Evolutionary conservation across 1,140 invertebrate species (phyloP).

Genomic region (Hyles euphorbiae): DNA sequence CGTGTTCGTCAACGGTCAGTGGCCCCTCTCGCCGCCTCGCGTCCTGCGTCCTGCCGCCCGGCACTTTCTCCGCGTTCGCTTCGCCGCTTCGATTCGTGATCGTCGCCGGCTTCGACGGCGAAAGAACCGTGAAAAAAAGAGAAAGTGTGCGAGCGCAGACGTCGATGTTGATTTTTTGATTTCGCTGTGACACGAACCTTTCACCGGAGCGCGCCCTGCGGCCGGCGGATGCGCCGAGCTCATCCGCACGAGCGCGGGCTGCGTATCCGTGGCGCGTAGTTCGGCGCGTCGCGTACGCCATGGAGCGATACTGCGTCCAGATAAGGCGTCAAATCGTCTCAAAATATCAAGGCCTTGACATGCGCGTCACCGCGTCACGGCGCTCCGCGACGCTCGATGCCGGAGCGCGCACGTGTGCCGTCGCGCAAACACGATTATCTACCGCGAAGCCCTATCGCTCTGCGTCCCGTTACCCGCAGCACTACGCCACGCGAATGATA

Average conservation of each 20-base stretch:
- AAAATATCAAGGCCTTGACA: slow-evolving; percentile 1
- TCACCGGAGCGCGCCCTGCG: background rate
- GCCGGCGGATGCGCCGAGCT: background rate
- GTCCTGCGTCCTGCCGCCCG: slow-evolving; percentile 1
- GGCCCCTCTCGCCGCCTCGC: slow-evolving; percentile 3
- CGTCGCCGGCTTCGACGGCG: slow-evolving; percentile 23
- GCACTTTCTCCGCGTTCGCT: slow-evolving; percentile 39
- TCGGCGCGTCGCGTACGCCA: background rate
- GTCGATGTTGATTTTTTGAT: slow-evolving; percentile 15
- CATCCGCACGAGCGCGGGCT: background rate
- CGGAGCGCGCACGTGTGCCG: background rate
- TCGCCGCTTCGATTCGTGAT: slow-evolving; percentile 13
- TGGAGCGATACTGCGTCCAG: background rate
- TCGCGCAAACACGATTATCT: too few relatives aligned
- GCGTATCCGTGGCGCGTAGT: background rate
- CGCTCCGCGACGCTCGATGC: background rate
- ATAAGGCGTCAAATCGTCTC: background rate
- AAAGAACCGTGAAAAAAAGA: slow-evolving; percentile 41
- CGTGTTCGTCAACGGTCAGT: slow-evolving; percentile 79
- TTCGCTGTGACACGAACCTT: background rate
- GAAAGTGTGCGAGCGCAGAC: slow-evolving; percentile 45
- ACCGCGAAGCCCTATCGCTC: too few relatives aligned
- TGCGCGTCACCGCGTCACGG: background rate
- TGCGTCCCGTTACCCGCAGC: background rate
- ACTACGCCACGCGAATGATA: background rate